These are phyloP conservation scores for Collichthys lucidus DNA, from an alignment of 2,113 vertebrate species.

Conservation along the genomic window DNA sequence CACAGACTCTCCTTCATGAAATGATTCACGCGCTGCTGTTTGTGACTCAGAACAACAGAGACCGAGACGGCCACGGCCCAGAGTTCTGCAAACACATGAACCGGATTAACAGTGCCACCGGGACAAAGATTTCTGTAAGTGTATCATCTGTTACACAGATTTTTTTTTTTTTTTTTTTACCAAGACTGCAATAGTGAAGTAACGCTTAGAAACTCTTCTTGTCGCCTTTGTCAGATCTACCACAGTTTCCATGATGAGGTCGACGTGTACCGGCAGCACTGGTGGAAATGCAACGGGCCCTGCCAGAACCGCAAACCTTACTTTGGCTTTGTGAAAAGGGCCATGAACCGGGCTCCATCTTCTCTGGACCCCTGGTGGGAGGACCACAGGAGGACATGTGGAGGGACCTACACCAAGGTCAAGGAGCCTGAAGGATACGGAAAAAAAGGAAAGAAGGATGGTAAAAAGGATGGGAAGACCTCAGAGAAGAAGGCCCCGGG, in stretches of 20 bases:
- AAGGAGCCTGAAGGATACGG: constrained; percentile 94
- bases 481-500: constrained; percentile 32
- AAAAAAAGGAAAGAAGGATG: constrained; percentile 82
- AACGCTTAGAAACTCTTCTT: background rate
- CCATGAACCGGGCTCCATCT: constrained; percentile 94
- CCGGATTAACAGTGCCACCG: constrained; percentile 91
- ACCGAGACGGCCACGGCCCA: constrained; percentile 92
- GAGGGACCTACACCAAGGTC: constrained; percentile 91
- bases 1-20: constrained; percentile 95
- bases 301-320: constrained; percentile 88
- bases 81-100: constrained; percentile 98
- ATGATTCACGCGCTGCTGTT: constrained; percentile 99
- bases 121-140: constrained; percentile 92
- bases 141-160: too few species aligned
- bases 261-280: constrained; percentile 93
- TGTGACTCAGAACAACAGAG: constrained; percentile 94
- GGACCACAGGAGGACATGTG: constrained; percentile 89
- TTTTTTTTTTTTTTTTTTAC: too few species aligned
- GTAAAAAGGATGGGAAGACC: constrained; percentile 54
- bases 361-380: constrained; percentile 92
- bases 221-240: constrained; percentile 84
- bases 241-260: constrained; percentile 93
- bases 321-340: constrained; percentile 92
- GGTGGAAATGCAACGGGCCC: constrained; percentile 95
- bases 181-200: background rate